Evolutionary conservation across 2,888 invertebrate species (phyloP).

Genomic region (Temnothorax unifasciatus): DNA sequence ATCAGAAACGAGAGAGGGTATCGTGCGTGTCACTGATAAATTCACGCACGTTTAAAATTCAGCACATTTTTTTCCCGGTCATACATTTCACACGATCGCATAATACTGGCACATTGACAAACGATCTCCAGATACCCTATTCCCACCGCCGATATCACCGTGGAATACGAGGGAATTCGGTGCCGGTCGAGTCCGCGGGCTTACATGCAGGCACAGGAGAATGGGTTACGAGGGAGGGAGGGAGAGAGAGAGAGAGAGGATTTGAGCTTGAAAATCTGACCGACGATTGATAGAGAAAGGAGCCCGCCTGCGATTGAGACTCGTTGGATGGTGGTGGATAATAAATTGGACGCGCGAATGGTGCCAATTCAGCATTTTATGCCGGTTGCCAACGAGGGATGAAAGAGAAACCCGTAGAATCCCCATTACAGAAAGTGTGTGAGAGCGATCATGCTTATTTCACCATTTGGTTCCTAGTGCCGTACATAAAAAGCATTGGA

Average conservation of each 20-base stretch:
- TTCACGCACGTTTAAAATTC: conserved; percentile 46
- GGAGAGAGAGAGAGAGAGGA: neutral
- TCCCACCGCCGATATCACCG: conserved; percentile 20
- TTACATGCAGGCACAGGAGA: conserved; percentile 13
- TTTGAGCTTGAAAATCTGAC: conserved; percentile 46
- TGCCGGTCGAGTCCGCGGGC: conserved; percentile 22
- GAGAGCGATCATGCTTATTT: conserved; percentile 36
- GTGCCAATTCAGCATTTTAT: conserved; percentile 71
- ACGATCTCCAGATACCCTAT: conserved; percentile 46
- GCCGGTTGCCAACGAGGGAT: conserved; percentile 59
- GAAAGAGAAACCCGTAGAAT: conserved; percentile 42
- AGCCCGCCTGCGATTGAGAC: conserved; percentile 23
- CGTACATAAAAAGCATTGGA: neutral
- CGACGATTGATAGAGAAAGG: conserved; percentile 61
- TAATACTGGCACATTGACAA: conserved; percentile 49
- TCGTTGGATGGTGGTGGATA: conserved; percentile 63
- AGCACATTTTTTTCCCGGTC: conserved; percentile 33
- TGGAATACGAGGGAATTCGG: conserved; percentile 32
- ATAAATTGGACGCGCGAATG: conserved; percentile 70
- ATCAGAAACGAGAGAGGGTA: neutral
- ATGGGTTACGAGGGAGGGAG: neutral
- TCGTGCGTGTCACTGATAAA: conserved; percentile 28
- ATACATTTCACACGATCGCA: conserved; percentile 35
- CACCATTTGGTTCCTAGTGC: neutral
- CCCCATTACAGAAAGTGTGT: conserved; percentile 12